phyloP scores from a whole-genome alignment of 2,113 vertebrate species.

The Tautogolabrus adspersus region DNA sequence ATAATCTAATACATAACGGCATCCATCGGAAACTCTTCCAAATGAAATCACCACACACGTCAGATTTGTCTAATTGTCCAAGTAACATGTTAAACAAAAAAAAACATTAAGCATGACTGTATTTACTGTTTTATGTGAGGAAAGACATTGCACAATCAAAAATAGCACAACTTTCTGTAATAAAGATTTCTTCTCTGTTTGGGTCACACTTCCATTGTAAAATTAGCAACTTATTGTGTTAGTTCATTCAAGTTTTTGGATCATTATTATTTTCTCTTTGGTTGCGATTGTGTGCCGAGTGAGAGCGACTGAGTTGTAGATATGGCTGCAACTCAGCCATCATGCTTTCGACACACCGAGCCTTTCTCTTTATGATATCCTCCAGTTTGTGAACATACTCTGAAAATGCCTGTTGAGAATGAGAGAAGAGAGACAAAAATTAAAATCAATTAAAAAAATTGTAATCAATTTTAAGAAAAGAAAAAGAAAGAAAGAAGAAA shows the following conservation, averaged over 20 bases:
- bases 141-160: neutral
- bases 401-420: constrained; percentile 84
- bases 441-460: neutral
- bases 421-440: neutral
- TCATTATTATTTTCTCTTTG: constrained; percentile 13
- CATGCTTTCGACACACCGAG: constrained; percentile 83
- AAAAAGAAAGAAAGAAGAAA: neutral
- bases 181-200: neutral
- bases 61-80: too few species aligned
- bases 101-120: too few species aligned
- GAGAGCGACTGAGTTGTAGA: constrained; percentile 42
- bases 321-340: constrained; percentile 84
- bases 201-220: neutral
- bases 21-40: too few species aligned
- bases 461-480: neutral
- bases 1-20: too few species aligned
- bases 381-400: constrained; percentile 86
- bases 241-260: constrained; percentile 18
- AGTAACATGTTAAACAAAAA: too few species aligned
- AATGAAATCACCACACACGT: too few species aligned
- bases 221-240: neutral
- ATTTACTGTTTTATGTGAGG: too few species aligned
- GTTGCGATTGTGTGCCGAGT: constrained; percentile 12
- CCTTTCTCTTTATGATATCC: constrained; percentile 87
- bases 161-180: neutral